These are phyloP conservation scores for Tarsius wallacei DNA, from an alignment of 2,797 vertebrate species.

Conservation along the genomic window DNA sequence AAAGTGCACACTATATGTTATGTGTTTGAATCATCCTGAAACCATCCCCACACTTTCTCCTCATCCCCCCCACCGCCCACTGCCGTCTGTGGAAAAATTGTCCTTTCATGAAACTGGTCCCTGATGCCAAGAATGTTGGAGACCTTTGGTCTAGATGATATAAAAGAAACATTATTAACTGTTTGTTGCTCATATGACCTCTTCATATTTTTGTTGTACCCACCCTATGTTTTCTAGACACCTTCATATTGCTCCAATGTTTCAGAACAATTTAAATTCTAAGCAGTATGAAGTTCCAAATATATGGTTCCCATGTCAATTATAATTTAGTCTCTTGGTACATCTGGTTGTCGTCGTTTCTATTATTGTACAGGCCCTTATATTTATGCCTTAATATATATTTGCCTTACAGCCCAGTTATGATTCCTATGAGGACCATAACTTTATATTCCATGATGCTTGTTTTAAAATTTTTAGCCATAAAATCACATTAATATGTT, in stretches of 20 bases:
- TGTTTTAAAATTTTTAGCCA: conserved; percentile 80
- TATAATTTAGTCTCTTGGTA: conserved; percentile 81
- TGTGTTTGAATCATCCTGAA: too few species aligned
- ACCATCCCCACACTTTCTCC: too few species aligned
- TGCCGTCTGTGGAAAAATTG: too few species aligned
- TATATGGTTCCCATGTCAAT: conserved; percentile 70
- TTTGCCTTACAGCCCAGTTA: conserved; percentile 81
- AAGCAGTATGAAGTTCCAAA: conserved; percentile 68
- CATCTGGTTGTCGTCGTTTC: conserved; percentile 73
- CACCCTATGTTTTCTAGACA: background rate
- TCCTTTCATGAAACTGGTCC: too few species aligned
- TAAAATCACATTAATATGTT: conserved; percentile 81
- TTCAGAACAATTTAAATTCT: conserved; percentile 78
- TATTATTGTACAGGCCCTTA: conserved; percentile 78
- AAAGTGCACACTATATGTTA: too few species aligned
- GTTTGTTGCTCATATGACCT: conserved; percentile 16
- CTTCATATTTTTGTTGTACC: background rate
- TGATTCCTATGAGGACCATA: conserved; percentile 76
- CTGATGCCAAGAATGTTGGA: too few species aligned
- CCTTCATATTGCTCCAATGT: conserved; percentile 52
- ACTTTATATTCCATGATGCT: conserved; percentile 72
- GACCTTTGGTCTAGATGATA: background rate
- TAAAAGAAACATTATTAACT: conserved; percentile 67
- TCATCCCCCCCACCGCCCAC: too few species aligned
- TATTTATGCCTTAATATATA: conserved; percentile 85